These are phyloP conservation scores for Sesia apiformis DNA, from an alignment of 2,888 invertebrate species.

Conservation along the genomic window DNA sequence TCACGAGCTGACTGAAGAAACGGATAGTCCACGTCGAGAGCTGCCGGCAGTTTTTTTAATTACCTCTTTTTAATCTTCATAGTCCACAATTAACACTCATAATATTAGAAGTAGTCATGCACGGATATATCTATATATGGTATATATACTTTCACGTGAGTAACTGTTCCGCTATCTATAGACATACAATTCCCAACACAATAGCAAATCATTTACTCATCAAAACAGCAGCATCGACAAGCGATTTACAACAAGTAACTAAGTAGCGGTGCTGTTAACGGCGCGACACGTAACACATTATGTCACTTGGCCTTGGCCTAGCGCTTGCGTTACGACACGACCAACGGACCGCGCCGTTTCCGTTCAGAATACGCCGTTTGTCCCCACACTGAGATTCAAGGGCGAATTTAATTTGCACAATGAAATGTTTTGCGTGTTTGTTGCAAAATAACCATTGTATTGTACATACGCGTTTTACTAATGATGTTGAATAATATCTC, in stretches of 20 bases:
- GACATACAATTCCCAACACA: not conserved
- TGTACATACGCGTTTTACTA: too few relatives aligned
- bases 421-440: too few relatives aligned
- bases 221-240: not conserved
- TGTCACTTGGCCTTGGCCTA: conserved; percentile 67
- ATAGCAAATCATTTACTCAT: not conserved
- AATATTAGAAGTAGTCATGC: too few relatives aligned
- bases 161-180: not conserved
- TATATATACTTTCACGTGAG: too few relatives aligned
- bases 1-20: too few relatives aligned
- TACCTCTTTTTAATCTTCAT: too few relatives aligned
- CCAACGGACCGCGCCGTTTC: conserved; percentile 31
- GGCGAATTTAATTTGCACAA: not conserved
- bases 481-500: too few relatives aligned
- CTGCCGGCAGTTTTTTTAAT: too few relatives aligned
- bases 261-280: conserved; percentile 27
- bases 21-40: too few relatives aligned
- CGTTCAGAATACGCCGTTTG: conserved; percentile 8
- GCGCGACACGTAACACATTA: conserved; percentile 35
- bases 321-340: conserved; percentile 39
- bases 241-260: not conserved
- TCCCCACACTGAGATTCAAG: not conserved
- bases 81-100: too few relatives aligned
- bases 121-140: too few relatives aligned
- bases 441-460: too few relatives aligned